These are phyloP conservation scores for Amazona vittata DNA, from an alignment of 2,113 vertebrate species.

Conservation along the genomic window DNA sequence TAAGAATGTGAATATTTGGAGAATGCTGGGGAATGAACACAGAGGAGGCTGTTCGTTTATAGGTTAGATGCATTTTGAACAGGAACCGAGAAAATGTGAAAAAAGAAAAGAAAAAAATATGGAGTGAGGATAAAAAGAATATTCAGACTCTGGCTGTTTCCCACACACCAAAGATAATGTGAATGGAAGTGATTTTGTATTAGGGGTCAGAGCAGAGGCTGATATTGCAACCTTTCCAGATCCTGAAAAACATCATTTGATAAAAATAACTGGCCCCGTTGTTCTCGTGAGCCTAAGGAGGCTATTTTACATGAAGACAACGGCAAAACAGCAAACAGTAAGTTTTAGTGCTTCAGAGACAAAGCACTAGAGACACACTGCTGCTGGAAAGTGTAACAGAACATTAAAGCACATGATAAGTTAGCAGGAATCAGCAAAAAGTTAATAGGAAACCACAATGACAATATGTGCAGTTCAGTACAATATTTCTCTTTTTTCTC, in stretches of 20 bases:
- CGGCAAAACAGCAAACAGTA: neutral
- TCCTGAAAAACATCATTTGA: conserved; percentile 64
- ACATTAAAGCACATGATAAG: neutral
- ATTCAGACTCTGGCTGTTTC: conserved; percentile 76
- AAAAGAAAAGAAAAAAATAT: conserved; percentile 23
- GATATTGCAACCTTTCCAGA: conserved; percentile 66
- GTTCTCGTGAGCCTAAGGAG: conserved; percentile 62
- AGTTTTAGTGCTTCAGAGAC: conserved; percentile 19
- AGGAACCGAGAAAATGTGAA: conserved; percentile 50
- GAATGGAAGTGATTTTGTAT: conserved; percentile 76
- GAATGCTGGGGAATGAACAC: conserved; percentile 85
- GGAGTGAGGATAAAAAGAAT: conserved; percentile 54
- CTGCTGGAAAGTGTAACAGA: conserved; percentile 39
- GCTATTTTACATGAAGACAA: conserved; percentile 14
- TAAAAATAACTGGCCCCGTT: conserved; percentile 36
- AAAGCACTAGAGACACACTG: conserved; percentile 31
- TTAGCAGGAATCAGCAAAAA: conserved; percentile 29
- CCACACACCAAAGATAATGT: conserved; percentile 79
- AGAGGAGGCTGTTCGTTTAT: conserved; percentile 75
- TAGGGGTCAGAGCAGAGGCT: conserved; percentile 66
- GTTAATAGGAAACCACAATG: neutral
- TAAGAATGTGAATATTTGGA: conserved; percentile 92
- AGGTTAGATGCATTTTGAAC: conserved; percentile 70
- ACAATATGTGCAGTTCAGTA: neutral
- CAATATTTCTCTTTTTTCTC: neutral